Conservation (phyloP, 1,140 invertebrate genomes). For the Ephestia elutella region DNA sequence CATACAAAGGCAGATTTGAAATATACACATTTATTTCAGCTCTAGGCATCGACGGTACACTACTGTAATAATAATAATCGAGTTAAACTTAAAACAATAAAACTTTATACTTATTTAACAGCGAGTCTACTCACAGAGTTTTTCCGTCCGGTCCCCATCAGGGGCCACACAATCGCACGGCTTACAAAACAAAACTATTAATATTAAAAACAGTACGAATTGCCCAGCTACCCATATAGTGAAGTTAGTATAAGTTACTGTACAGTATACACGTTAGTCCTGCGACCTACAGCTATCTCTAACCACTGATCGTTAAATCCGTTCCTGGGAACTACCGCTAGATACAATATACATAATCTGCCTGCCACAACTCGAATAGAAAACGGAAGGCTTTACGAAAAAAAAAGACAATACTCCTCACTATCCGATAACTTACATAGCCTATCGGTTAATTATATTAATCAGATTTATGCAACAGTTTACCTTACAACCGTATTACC, state of each 20-base stretch:
- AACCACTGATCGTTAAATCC: slow-evolving; percentile 39
- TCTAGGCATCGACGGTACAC: slow-evolving; percentile 5
- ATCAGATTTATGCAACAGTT: slow-evolving; percentile 65
- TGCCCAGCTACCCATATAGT: slow-evolving; percentile 71
- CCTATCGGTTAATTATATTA: slow-evolving; percentile 55
- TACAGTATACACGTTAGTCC: slow-evolving; percentile 58
- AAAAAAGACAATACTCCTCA: slow-evolving; percentile 21
- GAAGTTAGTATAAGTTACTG: slow-evolving; percentile 71
- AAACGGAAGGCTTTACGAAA: background rate
- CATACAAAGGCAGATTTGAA: slow-evolving; percentile 62
- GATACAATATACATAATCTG: slow-evolving; percentile 11
- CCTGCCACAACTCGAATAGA: background rate
- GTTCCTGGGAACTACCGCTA: slow-evolving; percentile 21
- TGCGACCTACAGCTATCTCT: slow-evolving; percentile 54
- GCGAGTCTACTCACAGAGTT: slow-evolving; percentile 4
- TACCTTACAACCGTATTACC: slow-evolving; percentile 54
- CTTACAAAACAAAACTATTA: slow-evolving; percentile 49
- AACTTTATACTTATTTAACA: background rate
- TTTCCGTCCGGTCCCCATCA: background rate
- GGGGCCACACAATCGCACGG: slow-evolving; percentile 32
- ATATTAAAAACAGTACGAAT: slow-evolving; percentile 68
- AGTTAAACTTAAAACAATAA: slow-evolving; percentile 4
- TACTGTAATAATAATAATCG: slow-evolving; percentile 9
- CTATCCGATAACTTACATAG: slow-evolving; percentile 40
- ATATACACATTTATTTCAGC: slow-evolving; percentile 5